Conservation (phyloP, 2,113 vertebrate species). For the Callithrix jacchus region DNA sequence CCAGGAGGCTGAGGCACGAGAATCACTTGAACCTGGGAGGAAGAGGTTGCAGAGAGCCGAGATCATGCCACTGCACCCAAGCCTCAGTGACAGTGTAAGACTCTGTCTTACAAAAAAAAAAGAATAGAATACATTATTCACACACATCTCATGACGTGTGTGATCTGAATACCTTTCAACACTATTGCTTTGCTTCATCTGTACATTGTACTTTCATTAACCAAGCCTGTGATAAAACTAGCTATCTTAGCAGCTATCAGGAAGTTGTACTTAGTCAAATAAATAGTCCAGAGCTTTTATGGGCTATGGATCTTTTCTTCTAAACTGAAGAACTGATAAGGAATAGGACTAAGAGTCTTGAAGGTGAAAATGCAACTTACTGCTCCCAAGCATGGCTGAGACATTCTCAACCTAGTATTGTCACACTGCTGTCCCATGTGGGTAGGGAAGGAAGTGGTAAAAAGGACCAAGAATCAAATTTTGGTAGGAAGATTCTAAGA, state of each 20-base stretch:
- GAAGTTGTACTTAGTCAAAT: neutral
- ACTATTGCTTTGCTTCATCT: neutral
- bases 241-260: neutral
- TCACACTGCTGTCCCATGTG: fast-evolving
- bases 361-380: neutral
- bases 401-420: neutral
- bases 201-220: neutral
- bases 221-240: neutral
- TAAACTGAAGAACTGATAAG: neutral
- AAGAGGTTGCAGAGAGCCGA: too few relatives aligned
- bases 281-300: neutral
- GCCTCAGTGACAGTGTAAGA: too few relatives aligned
- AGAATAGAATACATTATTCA: neutral
- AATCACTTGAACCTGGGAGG: too few relatives aligned
- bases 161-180: neutral
- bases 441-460: neutral
- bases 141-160: neutral
- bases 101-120: too few relatives aligned
- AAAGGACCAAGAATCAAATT: neutral
- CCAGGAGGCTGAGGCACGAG: too few relatives aligned
- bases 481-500: conserved; percentile 40
- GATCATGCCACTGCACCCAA: too few relatives aligned
- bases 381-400: neutral
- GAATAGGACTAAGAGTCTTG: neutral
- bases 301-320: neutral